Evolutionary conservation across 2,888 invertebrate genomes (phyloP), one percentile per base, ranked within the genome.

Genomic region (Dendrolimus pini): DNA sequence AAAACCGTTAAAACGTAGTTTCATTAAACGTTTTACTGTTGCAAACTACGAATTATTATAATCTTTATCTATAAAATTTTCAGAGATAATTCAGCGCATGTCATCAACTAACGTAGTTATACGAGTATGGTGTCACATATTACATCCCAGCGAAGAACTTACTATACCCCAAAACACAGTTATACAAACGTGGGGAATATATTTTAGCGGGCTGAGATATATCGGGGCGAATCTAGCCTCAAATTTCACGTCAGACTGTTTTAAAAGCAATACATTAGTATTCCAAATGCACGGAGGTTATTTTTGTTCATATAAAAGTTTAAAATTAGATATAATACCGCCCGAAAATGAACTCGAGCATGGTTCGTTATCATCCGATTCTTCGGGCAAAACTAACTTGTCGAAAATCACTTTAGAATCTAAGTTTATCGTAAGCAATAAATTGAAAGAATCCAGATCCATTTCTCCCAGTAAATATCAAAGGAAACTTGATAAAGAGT

Each of bases 231-330:
- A 94, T 76, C 80, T 94, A 59, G 88, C 93, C 55, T 94, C 96
- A 10, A 92, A 92, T 66, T 93, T 94, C 72, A 93, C 94, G 54
- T 93, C 94, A 2, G 92, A 92, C 58, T 92, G 93, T 69, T 94
- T 96, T 68, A 92, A 92, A 75, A 88, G 92, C 62, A 96, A 96
- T 78, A 94, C 96, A 54, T 84, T 97, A 68, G 94, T 98, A 69
- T 96, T 98, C 82, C 95, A 96, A 87, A 94, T 98, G 92, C 95
- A 95, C 63, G 97, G 96, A 52, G 97, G 97, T 6, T 96, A 94
- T 73, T 98, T 97, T 78, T 95, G 95, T 53, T 93, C 93, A 0
- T 91, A 91, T 64, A 90, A 87, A 77, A 91, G 90, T 71, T 75
- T 91, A 2, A 86, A 88, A 72, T 71, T 93, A 54, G 91, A 92